Conservation (phyloP, 2,113 vertebrate species). For the Ranitomeya imitator region DNA sequence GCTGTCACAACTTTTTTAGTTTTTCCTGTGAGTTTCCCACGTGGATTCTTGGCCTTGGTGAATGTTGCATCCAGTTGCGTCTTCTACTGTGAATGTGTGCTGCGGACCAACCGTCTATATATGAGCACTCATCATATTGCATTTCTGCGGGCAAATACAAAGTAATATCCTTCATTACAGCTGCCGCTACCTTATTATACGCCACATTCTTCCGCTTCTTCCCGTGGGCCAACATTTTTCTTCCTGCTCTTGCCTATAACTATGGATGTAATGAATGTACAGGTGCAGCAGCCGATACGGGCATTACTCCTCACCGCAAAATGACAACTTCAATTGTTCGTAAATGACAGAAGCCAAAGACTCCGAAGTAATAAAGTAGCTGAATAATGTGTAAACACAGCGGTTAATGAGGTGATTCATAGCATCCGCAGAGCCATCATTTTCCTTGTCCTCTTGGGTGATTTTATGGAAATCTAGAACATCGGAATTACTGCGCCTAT, state of each 20-base stretch:
- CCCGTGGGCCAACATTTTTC: neutral
- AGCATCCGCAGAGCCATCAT: neutral
- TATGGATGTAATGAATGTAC: neutral
- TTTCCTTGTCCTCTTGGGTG: neutral
- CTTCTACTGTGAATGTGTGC: too few relatives aligned
- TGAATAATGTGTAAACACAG: neutral
- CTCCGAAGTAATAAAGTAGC: neutral
- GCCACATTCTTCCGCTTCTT: neutral
- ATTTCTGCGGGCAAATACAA: too few relatives aligned
- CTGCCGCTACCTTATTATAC: neutral
- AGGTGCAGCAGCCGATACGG: neutral
- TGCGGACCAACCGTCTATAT: too few relatives aligned
- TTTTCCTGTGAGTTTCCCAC: too few relatives aligned
- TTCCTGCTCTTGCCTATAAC: neutral
- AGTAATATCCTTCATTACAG: neutral
- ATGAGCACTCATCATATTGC: too few relatives aligned
- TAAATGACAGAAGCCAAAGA: neutral
- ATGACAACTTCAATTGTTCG: neutral
- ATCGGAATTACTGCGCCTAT: neutral
- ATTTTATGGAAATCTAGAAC: constrained; percentile 14
- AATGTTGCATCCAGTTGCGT: too few relatives aligned
- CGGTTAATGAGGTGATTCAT: neutral
- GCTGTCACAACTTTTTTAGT: too few relatives aligned
- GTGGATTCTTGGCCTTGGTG: too few relatives aligned
- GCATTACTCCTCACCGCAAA: neutral